Conservation (phyloP, 92 coral and sea anemone genomes). For the Epizoanthus ramosus region DNA sequence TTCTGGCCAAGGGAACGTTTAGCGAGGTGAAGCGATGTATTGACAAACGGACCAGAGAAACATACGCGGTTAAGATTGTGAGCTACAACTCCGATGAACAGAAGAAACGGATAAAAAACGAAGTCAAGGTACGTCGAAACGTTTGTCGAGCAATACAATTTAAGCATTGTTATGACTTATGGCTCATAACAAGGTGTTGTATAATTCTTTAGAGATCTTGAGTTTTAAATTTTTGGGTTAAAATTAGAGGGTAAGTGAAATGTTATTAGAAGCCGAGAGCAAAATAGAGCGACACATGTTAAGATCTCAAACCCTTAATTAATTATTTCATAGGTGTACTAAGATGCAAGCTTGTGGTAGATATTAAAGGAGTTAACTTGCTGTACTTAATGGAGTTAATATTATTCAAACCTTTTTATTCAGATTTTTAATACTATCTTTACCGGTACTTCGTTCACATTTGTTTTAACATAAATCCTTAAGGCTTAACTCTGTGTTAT, state of each 20-base stretch:
- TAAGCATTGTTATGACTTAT: neutral
- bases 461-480: too few species aligned
- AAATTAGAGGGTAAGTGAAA: neutral
- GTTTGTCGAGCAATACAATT: neutral
- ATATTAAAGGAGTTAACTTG: too few species aligned
- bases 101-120: conserved; percentile 49
- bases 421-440: too few species aligned
- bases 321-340: neutral
- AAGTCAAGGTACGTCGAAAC: conserved; percentile 53
- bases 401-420: too few species aligned
- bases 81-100: conserved; percentile 35
- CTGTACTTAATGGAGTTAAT: too few species aligned
- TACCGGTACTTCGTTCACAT: too few species aligned
- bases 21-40: conserved; percentile 74
- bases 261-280: neutral
- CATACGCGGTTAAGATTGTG: conserved; percentile 74
- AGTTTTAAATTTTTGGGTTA: neutral
- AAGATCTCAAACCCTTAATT: neutral
- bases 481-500: too few species aligned
- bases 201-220: neutral
- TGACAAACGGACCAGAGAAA: conserved; percentile 67
- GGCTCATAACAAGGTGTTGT: neutral
- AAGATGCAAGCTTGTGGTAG: too few species aligned
- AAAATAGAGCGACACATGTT: neutral
- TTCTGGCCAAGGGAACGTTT: conserved; percentile 70